Evolutionary conservation across 2,797 vertebrate species (phyloP), one percentile per base, ranked within the genome.

Genomic region (Thaleichthys pacificus): DNA sequence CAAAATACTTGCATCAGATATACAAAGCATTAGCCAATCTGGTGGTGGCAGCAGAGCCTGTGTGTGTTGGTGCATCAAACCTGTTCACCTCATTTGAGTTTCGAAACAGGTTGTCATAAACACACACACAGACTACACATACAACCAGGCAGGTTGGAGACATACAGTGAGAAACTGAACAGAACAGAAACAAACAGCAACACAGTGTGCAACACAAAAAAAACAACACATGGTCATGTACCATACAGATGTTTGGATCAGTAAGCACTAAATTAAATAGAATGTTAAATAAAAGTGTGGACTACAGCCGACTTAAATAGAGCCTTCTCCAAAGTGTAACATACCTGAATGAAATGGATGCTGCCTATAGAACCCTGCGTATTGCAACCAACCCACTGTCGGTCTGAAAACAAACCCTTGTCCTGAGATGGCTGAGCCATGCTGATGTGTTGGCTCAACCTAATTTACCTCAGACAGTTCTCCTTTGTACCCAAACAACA

Each of bases 51-150:
- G 75, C 30, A 67, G 68, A 72, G 32, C 15, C 73, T 63, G 78
- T 65, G 38, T 80, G 84, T 86, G 89, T 84, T 85, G 28, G 72
- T 63, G 84, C 85, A 90, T 94, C 93, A 81, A 91, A 91, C 93
- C 87, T 81, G 86, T 84, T 91, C 91, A 79, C 78, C 89, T 92
- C 91, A 22, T 47, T 14, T 2, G 6, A 93, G 88, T 94, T 93
- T 93, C 74, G 83, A 92, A 85, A 77, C 89, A 90, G 77, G 91
- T 86, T 80, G 60, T 94, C 93, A 94, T 94, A 88, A 84, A 89
- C 72, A 61, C 80, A 89, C 87, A 91, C 82, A 84, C 85, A 77
- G 68, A 67, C 69, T 22, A 65, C 66, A 42, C 30, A 58, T 15
- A 68, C 68, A 38, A 75, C 14, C 11, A 65, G 61, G 58, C 72